Evolutionary conservation across 2,797 vertebrate genomes (phyloP), one percentile per base, ranked within the genome.

Genomic region (Philypnodon macrostomus): DNA sequence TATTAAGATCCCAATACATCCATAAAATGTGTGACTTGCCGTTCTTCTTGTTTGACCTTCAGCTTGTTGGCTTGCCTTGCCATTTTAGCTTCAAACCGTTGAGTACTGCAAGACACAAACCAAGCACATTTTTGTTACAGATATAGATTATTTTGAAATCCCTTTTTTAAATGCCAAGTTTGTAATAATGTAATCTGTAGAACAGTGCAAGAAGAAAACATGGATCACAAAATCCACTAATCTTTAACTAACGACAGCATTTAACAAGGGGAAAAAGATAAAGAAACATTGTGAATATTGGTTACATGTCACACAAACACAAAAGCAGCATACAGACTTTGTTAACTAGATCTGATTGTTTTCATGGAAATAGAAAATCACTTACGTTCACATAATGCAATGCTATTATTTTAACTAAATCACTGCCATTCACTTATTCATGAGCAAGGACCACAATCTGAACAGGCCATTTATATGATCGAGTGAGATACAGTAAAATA

Each of bases 21-120:
- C 21, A 23, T 23, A 36, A 49, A 35, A 53, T 7, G n/a, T 9
- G 4, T 7, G 15, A 18, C 85, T 85, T 63, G 96, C 96, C 96
- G 91, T 55, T 95, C 91, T 11, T 96, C 93, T 73, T 97, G 95
- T 58, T 92, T 92, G 9, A 85, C 66, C 55, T 78, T 86, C 23
- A 75, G 79, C 70, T 90, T 93, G n/a, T 91, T 86, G 2, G 64
- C 63, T 46, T 94, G 89, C 23, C 84, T 85, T 31, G 90, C 73
- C 23, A 86, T 90, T 59, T 85, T 93, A 63, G 89, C 88, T 0
- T 94, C 90, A 0, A 80, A 85, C 15, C 85, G 84, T 29, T 80
- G 68, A 0, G 87, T 82, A 82, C 91, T 94, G 75, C 21, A 44
- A 60, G 21, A 82, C 19, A 72, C 13, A 55, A 23, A 60, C 19